Evolutionary conservation across 2,797 vertebrate species (phyloP), one percentile per base, ranked within the genome.

Genomic region (Poeciliopsis turneri): DNA sequence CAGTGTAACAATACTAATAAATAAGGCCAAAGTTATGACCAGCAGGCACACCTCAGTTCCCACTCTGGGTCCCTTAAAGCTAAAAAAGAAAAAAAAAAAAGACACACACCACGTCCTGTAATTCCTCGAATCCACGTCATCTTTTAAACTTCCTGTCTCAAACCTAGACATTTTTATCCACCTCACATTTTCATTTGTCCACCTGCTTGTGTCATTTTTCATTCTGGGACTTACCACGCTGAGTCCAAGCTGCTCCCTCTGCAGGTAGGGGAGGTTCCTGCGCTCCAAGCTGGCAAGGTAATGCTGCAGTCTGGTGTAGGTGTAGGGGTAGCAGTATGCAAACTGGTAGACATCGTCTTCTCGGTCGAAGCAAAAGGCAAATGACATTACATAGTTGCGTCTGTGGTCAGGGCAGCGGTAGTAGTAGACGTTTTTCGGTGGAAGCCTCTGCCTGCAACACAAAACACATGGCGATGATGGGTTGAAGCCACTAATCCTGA

Each of bases 331-430:
- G 94, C 98, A 99, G 94, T 99, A 99, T 74, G 98, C 97, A 87
- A 99, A 99, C 81, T 99, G 98, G 78, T 98, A 99, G 1, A 96
- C 91, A 84, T 99, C 98, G 16, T 98, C 97, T 87, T 99, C 98
- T 4, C 96, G 96, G 94, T 99, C 98, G 46, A 99, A 99, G 93
- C 98, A 99, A 89, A 99, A 99, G 76, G 98, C 97, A 82, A 99
- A 99, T 61, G 98, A 99, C 98, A 99, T 98, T 82, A 99, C 98
- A 23, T 99, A 99, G 95, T 98, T 99, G 92, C 96, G 97, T 71
- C 97, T 96, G 89, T 99, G 98, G 92, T 99, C 98, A 0, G 98
- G 98, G 77, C 97, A 99, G 76, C 97, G 97, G 90, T 99, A 99
- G 92, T 99, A 99, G 90, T 99, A 99, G 47, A 99, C 98, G 0